These are phyloP conservation scores for Neofelis nebulosa DNA, from an alignment of 2,113 vertebrate species.

Conservation along the genomic window DNA sequence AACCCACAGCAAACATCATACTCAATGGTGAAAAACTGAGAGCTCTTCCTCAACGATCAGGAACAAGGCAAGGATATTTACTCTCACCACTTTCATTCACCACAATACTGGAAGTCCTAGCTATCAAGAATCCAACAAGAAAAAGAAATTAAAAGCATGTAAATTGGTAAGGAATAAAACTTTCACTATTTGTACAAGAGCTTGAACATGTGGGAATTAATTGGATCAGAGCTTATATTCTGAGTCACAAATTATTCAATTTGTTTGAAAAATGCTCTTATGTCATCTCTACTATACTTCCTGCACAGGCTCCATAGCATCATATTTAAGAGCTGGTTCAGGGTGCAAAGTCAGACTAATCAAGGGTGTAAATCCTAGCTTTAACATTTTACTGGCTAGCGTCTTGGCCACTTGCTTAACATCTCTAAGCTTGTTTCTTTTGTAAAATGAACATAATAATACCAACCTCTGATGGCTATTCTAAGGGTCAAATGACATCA, in stretches of 20 bases:
- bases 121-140: neutral
- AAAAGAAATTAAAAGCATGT: neutral
- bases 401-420: neutral
- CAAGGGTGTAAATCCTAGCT: neutral
- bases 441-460: conserved; percentile 18
- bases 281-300: neutral
- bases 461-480: conserved; percentile 19
- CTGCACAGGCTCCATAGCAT: neutral
- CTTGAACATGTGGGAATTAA: neutral
- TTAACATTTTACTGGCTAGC: conserved; percentile 14
- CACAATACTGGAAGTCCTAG: neutral
- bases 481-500: conserved; percentile 43
- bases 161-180: neutral
- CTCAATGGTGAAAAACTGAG: neutral
- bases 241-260: neutral
- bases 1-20: neutral
- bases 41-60: neutral
- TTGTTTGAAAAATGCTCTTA: neutral
- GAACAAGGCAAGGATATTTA: neutral
- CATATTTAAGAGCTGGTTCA: neutral
- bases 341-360: neutral
- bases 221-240: neutral
- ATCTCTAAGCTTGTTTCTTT: neutral
- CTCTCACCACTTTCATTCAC: neutral
- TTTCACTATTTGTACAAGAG: neutral